Percentiles rank a stretch among this genome's conserved stretches.
Conservation (phyloP, 2,113 vertebrate genomes). For the Physeter macrocephalus region DNA sequence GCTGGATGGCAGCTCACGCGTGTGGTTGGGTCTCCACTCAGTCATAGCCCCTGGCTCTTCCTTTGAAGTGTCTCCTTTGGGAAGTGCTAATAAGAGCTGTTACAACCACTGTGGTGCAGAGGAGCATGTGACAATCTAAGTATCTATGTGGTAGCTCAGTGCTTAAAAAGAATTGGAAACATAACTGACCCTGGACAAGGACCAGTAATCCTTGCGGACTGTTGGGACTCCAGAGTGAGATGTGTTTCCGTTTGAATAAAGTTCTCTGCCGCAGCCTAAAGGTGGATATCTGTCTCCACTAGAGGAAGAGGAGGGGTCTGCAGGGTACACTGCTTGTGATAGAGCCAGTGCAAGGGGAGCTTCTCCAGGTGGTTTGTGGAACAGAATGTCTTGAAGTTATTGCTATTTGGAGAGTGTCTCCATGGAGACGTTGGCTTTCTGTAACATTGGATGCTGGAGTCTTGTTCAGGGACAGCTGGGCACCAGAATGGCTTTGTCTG, state of each 20-base stretch:
- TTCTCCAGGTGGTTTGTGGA: not conserved
- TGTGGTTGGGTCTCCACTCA: not conserved
- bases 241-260: slow-evolving; percentile 41
- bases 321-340: not conserved
- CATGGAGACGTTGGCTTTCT: not conserved
- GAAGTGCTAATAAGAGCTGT: not conserved
- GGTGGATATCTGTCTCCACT: not conserved
- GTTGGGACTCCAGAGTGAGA: not conserved
- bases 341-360: not conserved
- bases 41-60: not conserved
- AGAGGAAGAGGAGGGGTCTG: not conserved
- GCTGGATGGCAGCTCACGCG: not conserved
- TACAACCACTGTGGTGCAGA: not conserved
- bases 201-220: not conserved
- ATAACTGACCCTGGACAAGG: not conserved
- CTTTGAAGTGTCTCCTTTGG: not conserved
- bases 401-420: not conserved
- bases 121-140: not conserved
- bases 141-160: not conserved
- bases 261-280: slow-evolving; percentile 21
- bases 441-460: not conserved
- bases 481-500: not conserved
- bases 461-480: not conserved
- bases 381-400: not conserved
- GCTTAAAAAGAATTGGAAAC: not conserved